Conservation (phyloP, 35 echinoderm and acorn worm species). For the Hemicentrotus pulcherrimus region DNA sequence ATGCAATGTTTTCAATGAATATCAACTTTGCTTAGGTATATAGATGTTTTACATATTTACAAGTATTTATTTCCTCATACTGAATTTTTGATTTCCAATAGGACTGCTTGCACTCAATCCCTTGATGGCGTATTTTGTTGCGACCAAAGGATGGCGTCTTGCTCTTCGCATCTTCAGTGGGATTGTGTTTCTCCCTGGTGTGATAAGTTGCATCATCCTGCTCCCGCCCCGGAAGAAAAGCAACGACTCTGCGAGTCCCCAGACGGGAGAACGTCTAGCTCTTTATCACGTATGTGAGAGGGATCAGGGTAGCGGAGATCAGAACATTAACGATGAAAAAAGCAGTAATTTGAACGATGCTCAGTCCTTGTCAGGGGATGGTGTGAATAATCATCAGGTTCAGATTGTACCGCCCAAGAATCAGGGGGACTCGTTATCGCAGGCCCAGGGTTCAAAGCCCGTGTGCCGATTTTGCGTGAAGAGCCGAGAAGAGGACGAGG, state of each 20-base stretch:
- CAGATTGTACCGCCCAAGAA: background rate
- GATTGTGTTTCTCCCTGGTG: conserved; percentile 28
- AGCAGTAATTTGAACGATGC: background rate
- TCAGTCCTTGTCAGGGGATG: background rate
- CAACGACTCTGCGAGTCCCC: background rate
- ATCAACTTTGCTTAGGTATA: background rate
- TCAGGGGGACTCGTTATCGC: background rate
- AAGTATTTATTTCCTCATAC: background rate
- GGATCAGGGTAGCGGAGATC: background rate
- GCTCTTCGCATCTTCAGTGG: conserved; percentile 44
- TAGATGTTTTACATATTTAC: too few relatives aligned
- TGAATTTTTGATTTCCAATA: background rate
- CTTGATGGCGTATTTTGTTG: conserved; percentile 31
- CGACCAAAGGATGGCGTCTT: conserved; percentile 16
- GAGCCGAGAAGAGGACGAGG: background rate
- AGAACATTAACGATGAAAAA: background rate
- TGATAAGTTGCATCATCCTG: conserved; percentile 39
- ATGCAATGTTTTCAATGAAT: background rate
- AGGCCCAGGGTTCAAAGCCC: background rate
- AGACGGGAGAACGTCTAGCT: conserved; percentile 23
- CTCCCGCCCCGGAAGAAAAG: conserved; percentile 13
- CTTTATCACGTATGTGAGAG: background rate
- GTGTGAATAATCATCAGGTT: background rate
- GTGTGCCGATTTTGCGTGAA: background rate
- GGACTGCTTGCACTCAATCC: conserved; percentile 34